A percentile compares a stretch with the other conserved stretches of the same genome.
Conservation (phyloP, 2,888 invertebrate species). For the Limulus polyphemus region DNA sequence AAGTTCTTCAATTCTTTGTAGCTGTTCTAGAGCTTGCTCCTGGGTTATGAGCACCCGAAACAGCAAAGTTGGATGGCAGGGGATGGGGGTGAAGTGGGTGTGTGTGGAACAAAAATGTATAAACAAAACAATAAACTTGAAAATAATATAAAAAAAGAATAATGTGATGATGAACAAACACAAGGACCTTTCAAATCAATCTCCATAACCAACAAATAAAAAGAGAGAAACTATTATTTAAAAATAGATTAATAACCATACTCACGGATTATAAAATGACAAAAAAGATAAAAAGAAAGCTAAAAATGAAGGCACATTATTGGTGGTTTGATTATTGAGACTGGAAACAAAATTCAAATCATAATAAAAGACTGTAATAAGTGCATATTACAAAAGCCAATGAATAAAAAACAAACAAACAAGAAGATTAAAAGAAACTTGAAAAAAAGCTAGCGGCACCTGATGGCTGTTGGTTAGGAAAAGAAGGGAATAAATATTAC, state of each 20-base stretch:
- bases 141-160: too few relatives aligned
- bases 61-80: background rate
- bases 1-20: conserved; percentile 58
- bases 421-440: conserved; percentile 31
- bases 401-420: background rate
- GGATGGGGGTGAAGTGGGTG: background rate
- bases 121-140: too few relatives aligned
- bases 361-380: too few relatives aligned
- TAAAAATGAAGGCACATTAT: background rate
- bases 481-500: too few relatives aligned
- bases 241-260: background rate
- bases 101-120: too few relatives aligned
- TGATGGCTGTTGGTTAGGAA: background rate
- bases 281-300: background rate
- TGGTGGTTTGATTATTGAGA: too few relatives aligned
- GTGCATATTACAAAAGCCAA: too few relatives aligned
- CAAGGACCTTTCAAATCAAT: background rate
- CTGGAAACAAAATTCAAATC: too few relatives aligned
- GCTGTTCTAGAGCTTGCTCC: conserved; percentile 40
- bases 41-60: background rate
- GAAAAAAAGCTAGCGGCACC: conserved; percentile 31
- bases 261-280: background rate
- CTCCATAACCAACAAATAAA: background rate
- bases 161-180: background rate
- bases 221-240: background rate